Percentiles rank a stretch among this genome's conserved stretches.
Conservation (phyloP, 92 coral and sea anemone species). For the Epizoanthus fatuus region DNA sequence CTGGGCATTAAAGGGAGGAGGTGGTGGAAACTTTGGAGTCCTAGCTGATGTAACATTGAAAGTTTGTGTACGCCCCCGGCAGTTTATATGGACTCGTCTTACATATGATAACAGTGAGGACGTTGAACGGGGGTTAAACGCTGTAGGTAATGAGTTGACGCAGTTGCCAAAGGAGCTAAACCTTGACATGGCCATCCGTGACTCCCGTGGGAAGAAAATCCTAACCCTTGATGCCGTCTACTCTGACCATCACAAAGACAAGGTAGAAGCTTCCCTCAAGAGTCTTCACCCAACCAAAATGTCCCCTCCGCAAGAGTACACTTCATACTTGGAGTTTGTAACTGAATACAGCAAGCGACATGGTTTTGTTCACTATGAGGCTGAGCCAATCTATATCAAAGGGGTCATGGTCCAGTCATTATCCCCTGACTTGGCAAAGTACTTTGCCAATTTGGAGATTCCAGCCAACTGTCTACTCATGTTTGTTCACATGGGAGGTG, state of each 20-base stretch:
- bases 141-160: slow-evolving; percentile 59
- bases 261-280: slow-evolving; percentile 63
- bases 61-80: slow-evolving; percentile 71
- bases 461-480: slow-evolving; percentile 84
- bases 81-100: slow-evolving; percentile 82
- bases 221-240: slow-evolving; percentile 88
- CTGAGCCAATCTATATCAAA: slow-evolving; percentile 87
- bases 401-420: slow-evolving; percentile 80
- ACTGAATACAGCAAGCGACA: slow-evolving; percentile 90
- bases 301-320: slow-evolving; percentile 54
- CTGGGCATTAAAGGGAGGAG: slow-evolving; percentile 94
- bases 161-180: slow-evolving; percentile 82
- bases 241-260: slow-evolving; percentile 80
- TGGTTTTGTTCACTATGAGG: slow-evolving; percentile 90
- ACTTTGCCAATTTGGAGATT: slow-evolving; percentile 70
- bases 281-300: slow-evolving; percentile 74
- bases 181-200: slow-evolving; percentile 88
- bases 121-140: slow-evolving; percentile 67
- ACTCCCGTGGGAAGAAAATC: slow-evolving; percentile 82
- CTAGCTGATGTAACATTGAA: slow-evolving; percentile 80
- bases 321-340: slow-evolving; percentile 73
- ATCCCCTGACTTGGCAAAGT: slow-evolving; percentile 71
- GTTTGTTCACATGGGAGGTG: slow-evolving; percentile 94
- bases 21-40: slow-evolving; percentile 90
- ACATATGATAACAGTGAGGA: slow-evolving; percentile 63